Base-by-base conservation (phyloP, 2,888 invertebrate genomes). In the Hyposoter dolosus region DNA sequence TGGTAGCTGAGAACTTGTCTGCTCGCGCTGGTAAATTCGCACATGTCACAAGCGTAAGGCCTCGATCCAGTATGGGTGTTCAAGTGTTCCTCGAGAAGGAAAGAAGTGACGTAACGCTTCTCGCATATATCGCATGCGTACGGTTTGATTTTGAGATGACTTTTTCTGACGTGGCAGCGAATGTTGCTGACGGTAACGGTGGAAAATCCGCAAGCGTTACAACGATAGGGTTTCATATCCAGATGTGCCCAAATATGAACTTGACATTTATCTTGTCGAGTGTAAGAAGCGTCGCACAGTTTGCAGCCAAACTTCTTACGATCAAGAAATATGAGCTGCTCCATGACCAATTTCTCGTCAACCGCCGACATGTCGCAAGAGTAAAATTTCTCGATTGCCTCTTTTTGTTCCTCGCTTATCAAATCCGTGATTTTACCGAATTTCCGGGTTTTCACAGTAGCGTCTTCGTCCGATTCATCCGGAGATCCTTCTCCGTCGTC, bases 201-300 rank as follows among this genome's bases (percentile, higher is more conserved):
- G 3, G 92, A 76, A 60, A 92, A 93, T 10, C 90, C 88, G 66
- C 93, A 93, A 0, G 85, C 88, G 68, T 83, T 91, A 78, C 93
- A 93, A 19, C 90, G 88, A 81, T 90, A 93, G 0, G 93, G 93
- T 81, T 90, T 92, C 90, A 93, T 93, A 2, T 91, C 89, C 5
- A 93, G 84, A 74, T 93, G 93, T 12, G 91, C 89, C 93, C 92
- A 92, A 17, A 93, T 88, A 65, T 93, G 93, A 3, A 93, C 92
- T 90, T 92, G 85, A 43, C 93, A 93, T 74, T 93, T 93, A 56
- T 93, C 93, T 79, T 91, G 87, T 40, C 93, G 86, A 0, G 86
- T 84, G 77, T 92, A 93, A 43, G 87, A 75, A 0, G 76, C 76
- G 4, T 86, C 85, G 68, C 93, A 93, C 32, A 93, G 88, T 47